A percentile compares a stretch with the other conserved stretches of the same genome.
Conservation (phyloP, 2,888 invertebrate genomes). For the Tyria jacobaeae region DNA sequence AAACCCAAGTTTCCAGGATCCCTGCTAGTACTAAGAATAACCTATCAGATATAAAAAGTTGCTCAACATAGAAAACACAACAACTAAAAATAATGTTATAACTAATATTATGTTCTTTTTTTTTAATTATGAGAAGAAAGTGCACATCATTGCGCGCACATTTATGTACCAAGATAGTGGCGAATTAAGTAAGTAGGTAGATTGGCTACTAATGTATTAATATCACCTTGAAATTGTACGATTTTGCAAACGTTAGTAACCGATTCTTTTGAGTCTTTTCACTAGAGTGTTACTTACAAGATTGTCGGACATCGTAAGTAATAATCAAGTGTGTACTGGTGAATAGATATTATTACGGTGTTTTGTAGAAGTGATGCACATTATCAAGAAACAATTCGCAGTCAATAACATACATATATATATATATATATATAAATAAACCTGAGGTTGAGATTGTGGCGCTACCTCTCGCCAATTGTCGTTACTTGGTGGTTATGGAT, state of each 20-base stretch:
- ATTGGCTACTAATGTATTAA: background rate
- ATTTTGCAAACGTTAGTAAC: background rate
- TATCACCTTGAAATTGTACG: background rate
- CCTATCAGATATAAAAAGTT: background rate
- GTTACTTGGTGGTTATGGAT: constrained; percentile 27
- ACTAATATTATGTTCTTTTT: background rate
- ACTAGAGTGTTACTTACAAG: background rate
- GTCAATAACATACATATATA: constrained; percentile 4
- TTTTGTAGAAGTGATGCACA: constrained; percentile 8
- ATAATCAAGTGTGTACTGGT: background rate
- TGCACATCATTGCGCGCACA: no score
- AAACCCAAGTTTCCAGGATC: background rate
- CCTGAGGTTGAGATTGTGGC: constrained; percentile 11
- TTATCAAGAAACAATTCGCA: constrained; percentile 4
- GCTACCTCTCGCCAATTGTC: constrained; percentile 46
- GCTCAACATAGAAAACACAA: background rate
- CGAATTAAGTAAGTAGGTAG: no score
- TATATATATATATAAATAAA: no score
- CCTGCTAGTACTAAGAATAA: background rate
- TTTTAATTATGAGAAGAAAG: background rate
- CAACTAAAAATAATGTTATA: background rate
- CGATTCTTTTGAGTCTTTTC: background rate
- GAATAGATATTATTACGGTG: constrained; percentile 9
- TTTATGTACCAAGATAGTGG: no score
- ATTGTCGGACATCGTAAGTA: background rate